phyloP scores from a whole-genome alignment of 2,888 invertebrate genomes.

The Eristalis pertinax region DNA sequence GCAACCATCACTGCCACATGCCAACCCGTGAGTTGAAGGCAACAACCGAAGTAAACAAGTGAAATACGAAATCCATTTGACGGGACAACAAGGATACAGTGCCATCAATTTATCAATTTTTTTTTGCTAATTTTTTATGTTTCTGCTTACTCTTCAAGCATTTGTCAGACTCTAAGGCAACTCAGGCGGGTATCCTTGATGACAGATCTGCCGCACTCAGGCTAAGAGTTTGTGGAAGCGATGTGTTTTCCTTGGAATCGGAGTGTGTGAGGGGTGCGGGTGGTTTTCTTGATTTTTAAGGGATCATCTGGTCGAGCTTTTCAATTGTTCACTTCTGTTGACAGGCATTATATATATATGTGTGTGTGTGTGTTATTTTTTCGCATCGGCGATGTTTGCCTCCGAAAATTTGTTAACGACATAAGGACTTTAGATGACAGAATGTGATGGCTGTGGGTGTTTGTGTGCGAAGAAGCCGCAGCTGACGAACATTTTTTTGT shows the following conservation, averaged over 20 bases:
- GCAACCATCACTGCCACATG: not conserved
- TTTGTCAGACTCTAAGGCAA: slow-evolving; percentile 28
- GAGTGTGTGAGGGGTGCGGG: not conserved
- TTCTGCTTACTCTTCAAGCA: not conserved
- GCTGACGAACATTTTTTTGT: not conserved
- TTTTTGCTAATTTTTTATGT: slow-evolving; percentile 12
- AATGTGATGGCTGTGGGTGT: not conserved
- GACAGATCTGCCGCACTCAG: slow-evolving; percentile 22
- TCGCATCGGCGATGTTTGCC: not conserved
- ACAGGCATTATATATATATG: not conserved
- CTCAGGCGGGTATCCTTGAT: slow-evolving; percentile 9
- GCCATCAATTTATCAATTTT: slow-evolving; percentile 46
- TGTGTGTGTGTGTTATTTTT: slow-evolving; percentile 24
- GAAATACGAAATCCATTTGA: slow-evolving; percentile 41
- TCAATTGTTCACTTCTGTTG: slow-evolving; percentile 39
- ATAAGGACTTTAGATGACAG: not conserved
- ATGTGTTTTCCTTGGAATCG: slow-evolving; percentile 16
- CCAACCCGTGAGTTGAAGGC: not conserved
- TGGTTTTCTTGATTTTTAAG: not conserved
- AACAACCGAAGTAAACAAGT: slow-evolving; percentile 25
- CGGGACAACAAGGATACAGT: slow-evolving; percentile 17
- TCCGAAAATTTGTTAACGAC: not conserved
- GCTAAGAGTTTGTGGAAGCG: not conserved
- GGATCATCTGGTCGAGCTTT: slow-evolving; percentile 28
- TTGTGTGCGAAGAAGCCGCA: slow-evolving; percentile 4